Evolutionary conservation across 2,113 vertebrate species (phyloP), one percentile per base, ranked within the genome.

Genomic region (Electrona antarctica): DNA sequence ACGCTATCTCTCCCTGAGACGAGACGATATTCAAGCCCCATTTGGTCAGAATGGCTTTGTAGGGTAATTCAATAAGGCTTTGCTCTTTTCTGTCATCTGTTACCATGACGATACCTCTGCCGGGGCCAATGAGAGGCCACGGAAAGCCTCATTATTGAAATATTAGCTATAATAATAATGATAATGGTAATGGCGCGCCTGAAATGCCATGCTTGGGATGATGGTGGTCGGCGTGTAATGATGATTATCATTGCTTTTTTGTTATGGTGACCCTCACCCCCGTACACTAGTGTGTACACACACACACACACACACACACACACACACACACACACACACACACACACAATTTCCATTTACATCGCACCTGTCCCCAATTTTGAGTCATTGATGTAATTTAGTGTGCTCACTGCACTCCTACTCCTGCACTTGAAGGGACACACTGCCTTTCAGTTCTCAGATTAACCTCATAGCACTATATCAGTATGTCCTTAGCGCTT

Each of bases 111-210:
- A 91, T 88, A 70, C 72, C 79, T 88, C 76, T 84, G 84, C 71
- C 81, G 63, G 87, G 86, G 86, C 86, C 87, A 84, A 85, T 76
- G 67, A 86, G 77, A 79, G 77, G 80, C 76, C 83, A 73, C 54
- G 67, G 79, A 87, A 21, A 80, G 77, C 85, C 83, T 83, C 85
- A 88, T 84, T 85, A 86, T 89, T 86, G 85, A 85, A 84, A 91
- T 93, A 93, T 89, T 92, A 91, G 87, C 83, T 47, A 74, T 89
- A 89, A 90, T 91, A 91, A 91, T 89, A 83, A 90, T 85, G 85
- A 90, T 90, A 90, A 91, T 87, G 81, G 81, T 15, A 6, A 54
- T 54, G 3, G 12, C n/a, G 12, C 3, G 13, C 78, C 81, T 80
- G 74, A 89, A 92, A 90, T 89, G 86, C 83, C 83, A 86, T 71